A percentile compares a stretch with the other conserved stretches of the same genome.
Conservation (phyloP, 2,113 vertebrate genomes). For the Sceloporus tristichus region DNA sequence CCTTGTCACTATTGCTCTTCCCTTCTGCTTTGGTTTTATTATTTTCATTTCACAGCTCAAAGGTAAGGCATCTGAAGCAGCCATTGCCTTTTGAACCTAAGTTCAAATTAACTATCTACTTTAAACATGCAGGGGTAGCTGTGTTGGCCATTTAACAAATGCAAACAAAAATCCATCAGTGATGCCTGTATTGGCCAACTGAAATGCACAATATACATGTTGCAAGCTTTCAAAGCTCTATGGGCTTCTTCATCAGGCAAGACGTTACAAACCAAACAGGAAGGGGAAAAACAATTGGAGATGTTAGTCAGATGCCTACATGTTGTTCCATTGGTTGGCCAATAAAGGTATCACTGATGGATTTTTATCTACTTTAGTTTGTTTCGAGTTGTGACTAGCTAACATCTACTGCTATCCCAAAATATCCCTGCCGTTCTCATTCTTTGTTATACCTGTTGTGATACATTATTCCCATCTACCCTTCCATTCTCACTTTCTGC, state of each 20-base stretch:
- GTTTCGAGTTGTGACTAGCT: background rate
- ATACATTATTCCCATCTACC: background rate
- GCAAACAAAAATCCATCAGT: no score
- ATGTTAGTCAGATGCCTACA: no score
- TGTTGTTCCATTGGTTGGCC: no score
- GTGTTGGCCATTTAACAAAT: no score
- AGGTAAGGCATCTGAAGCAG: background rate
- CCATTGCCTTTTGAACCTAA: background rate
- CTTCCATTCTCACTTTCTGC: background rate
- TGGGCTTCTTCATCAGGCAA: no score
- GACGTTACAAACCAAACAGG: no score
- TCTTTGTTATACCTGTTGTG: background rate
- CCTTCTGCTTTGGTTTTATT: constrained; percentile 13
- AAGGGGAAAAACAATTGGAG: no score
- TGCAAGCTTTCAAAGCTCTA: no score
- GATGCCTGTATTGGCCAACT: no score
- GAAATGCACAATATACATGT: no score
- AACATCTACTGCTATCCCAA: background rate
- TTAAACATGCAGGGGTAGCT: no score
- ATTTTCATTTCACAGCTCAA: constrained; percentile 21
- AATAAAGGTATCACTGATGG: no score
- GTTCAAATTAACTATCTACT: background rate
- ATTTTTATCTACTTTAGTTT: background rate
- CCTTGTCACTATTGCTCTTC: constrained; percentile 9
- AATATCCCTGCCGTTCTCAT: background rate